A percentile compares a stretch with the other conserved stretches of the same genome.
These are phyloP conservation scores for Todiramphus chloris DNA, from an alignment of 2,113 vertebrate species.

Conservation along the genomic window DNA sequence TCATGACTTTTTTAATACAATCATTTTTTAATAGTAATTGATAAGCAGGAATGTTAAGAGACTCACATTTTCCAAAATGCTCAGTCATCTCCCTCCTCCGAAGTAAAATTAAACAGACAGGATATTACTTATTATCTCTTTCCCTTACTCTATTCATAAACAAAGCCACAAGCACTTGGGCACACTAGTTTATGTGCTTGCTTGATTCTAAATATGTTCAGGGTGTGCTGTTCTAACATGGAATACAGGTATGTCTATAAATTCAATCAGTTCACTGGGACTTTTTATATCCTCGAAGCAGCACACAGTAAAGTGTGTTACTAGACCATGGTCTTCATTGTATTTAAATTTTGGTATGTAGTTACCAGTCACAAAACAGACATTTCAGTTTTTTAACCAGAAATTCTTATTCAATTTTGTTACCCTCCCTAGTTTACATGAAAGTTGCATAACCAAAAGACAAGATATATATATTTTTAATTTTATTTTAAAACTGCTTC, in stretches of 20 bases:
- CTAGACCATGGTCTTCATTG: neutral
- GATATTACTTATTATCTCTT: neutral
- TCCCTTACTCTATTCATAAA: neutral
- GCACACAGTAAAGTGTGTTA: neutral
- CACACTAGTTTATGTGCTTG: neutral
- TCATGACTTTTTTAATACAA: neutral
- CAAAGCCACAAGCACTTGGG: neutral
- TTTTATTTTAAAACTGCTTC: neutral
- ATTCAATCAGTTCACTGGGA: neutral
- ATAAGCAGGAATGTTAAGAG: neutral
- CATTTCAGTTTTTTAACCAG: neutral
- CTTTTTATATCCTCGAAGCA: neutral
- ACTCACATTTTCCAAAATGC: neutral
- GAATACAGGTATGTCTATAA: neutral
- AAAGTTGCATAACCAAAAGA: neutral
- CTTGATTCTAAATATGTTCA: neutral
- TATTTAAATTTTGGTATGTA: neutral
- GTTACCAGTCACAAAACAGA: neutral
- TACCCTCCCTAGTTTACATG: neutral
- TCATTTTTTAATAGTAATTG: neutral
- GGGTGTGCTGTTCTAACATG: fast-evolving
- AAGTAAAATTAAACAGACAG: neutral
- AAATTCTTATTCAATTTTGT: neutral
- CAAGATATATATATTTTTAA: neutral
- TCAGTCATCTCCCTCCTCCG: neutral